Conservation (phyloP, 2,797 vertebrate species). For the Anolis apletophallus region DNA sequence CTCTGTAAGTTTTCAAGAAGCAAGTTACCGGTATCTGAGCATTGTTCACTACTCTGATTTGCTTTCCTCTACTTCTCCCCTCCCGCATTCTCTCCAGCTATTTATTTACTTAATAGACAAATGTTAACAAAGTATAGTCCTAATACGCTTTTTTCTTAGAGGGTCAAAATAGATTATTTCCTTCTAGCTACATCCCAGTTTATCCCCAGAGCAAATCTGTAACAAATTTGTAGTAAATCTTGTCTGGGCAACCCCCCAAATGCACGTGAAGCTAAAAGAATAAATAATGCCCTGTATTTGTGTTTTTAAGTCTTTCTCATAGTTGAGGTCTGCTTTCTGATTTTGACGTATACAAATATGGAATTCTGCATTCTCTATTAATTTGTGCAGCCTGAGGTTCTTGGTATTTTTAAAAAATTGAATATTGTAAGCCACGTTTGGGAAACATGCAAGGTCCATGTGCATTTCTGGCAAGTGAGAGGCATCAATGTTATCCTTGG, state of each 20-base stretch:
- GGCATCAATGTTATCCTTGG: not conserved
- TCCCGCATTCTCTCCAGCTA: not conserved
- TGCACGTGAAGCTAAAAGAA: not conserved
- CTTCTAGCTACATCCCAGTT: not conserved
- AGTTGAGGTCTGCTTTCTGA: not conserved
- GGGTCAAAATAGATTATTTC: not conserved
- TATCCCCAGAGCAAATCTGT: not conserved
- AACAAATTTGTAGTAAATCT: not conserved
- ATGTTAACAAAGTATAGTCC: not conserved
- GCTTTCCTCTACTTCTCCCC: not conserved
- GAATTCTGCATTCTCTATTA: not conserved
- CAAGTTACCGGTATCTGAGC: not conserved
- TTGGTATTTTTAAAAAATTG: not conserved
- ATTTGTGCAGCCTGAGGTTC: not conserved
- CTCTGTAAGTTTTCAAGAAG: too few relatives aligned
- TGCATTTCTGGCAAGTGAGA: too few relatives aligned
- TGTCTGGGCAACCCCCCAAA: not conserved
- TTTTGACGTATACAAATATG: not conserved
- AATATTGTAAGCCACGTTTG: not conserved
- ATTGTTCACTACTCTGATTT: not conserved
- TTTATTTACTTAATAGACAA: slow-evolving; percentile 21
- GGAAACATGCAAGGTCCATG: too few relatives aligned
- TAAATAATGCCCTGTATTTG: too few relatives aligned
- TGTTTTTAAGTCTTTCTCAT: not conserved
- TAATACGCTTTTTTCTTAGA: not conserved